Conservation (phyloP, 2,113 vertebrate genomes). For the Amphiprion percula region DNA sequence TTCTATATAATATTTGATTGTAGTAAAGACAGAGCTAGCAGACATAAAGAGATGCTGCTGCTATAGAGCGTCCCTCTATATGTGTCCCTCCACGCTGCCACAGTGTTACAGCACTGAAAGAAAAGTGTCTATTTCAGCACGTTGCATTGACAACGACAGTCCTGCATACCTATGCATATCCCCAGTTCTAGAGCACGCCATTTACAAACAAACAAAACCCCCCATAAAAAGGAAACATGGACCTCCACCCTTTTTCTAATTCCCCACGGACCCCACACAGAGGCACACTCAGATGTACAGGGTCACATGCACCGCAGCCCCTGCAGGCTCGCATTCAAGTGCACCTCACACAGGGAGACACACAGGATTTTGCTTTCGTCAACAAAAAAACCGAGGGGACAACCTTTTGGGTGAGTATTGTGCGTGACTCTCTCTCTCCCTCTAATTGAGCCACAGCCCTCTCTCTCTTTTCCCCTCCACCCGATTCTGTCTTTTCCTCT, state of each 20-base stretch:
- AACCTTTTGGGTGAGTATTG: conserved; percentile 76
- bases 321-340: conserved; percentile 66
- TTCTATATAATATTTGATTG: neutral
- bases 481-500: conserved; percentile 63
- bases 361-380: conserved; percentile 83
- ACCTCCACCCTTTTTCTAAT: conserved; percentile 38
- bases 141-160: conserved; percentile 78
- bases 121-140: conserved; percentile 82
- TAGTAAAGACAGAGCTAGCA: conserved; percentile 6
- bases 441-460: conserved; percentile 54
- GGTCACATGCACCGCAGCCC: conserved; percentile 62
- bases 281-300: conserved; percentile 27
- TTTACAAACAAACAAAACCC: conserved; percentile 77
- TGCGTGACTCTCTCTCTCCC: conserved; percentile 69
- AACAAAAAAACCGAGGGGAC: conserved; percentile 77
- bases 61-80: conserved; percentile 54
- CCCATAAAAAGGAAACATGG: conserved; percentile 54
- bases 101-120: conserved; percentile 68
- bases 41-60: conserved; percentile 4
- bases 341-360: conserved; percentile 60
- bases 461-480: conserved; percentile 61
- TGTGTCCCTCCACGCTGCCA: conserved; percentile 47
- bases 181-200: conserved; percentile 78
- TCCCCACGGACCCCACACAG: conserved; percentile 27
- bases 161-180: conserved; percentile 82